Conservation (phyloP, 2,888 invertebrate genomes). For the Phania funesta region DNA sequence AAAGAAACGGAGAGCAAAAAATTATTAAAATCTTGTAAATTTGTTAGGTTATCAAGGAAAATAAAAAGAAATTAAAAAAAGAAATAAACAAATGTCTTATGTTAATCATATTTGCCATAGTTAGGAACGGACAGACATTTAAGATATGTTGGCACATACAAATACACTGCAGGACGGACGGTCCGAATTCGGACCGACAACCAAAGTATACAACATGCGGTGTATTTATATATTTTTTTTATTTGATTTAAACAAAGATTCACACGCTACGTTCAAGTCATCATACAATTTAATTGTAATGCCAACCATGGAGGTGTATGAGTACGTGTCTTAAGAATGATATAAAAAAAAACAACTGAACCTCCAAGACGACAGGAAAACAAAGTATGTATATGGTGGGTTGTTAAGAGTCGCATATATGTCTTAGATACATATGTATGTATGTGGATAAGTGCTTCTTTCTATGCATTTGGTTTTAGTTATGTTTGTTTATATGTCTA, state of each 20-base stretch:
- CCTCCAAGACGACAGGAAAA: constrained; percentile 1
- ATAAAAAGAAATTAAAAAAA: constrained; percentile 29
- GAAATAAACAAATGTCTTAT: constrained; percentile 54
- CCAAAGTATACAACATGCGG: constrained; percentile 29
- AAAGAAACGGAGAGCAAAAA: not conserved
- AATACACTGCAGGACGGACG: constrained; percentile 5
- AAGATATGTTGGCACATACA: constrained; percentile 19
- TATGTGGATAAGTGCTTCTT: not conserved
- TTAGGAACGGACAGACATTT: constrained; percentile 20
- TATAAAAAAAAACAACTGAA: constrained; percentile 18
- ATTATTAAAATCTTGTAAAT: constrained; percentile 58
- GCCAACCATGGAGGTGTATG: constrained; percentile 66
- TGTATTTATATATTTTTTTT: not conserved
- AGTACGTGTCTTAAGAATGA: constrained; percentile 58
- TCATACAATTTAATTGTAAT: constrained; percentile 68
- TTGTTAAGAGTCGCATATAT: constrained; percentile 60
- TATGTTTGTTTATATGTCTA: constrained; percentile 30
- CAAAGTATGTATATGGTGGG: constrained; percentile 57
- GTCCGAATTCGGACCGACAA: not conserved
- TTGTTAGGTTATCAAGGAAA: constrained; percentile 55
- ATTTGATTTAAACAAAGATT: constrained; percentile 41
- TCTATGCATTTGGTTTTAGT: not conserved
- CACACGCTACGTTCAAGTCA: constrained; percentile 62
- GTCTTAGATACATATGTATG: constrained; percentile 33
- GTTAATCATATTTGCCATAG: constrained; percentile 51